Evolutionary conservation across 1,140 invertebrate species (phyloP), one percentile per base, ranked within the genome.

Genomic region (Apis dorsata): DNA sequence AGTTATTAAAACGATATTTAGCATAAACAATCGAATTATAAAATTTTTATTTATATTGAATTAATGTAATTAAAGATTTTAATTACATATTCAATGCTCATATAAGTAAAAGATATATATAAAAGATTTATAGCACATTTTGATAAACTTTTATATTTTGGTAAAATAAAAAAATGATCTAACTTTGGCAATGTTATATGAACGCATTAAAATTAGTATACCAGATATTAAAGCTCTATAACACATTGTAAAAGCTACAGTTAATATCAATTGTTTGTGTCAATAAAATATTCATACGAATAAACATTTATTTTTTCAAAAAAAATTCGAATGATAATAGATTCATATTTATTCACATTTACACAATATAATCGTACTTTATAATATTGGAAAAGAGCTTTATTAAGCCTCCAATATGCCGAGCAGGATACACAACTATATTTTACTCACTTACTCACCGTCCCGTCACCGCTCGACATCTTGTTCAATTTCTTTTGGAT

Each of bases 401-500:
- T 28, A 9, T 74, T 72, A 28, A 28, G 24, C 60, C 59, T 57
- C 55, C 66, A 76, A 80, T 80, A 55, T 76, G 65, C 24, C 51
- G 66, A 85, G 49, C 65, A 68, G 65, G 75, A 60, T 79, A 89
- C 83, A 80, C 87, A 77, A 79, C 79, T 83, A 85, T 85, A 89
- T 90, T 91, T 91, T 85, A 90, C 86, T 89, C 82, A 90, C 90
- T 91, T 90, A 97, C 97, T 95, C 95, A 98, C 98, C 93, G 96
- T 95, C 91, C 96, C 97, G 93, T 97, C 97, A 81, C 96, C 96
- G 69, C 96, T 96, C 85, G 97, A 97, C 96, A 99, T 99, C 95
- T 99, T 99, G 90, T 96, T 98, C 84, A 99, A 95, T 94, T 99
- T 98, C 94, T 98, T 98, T 93, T 98, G 98, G 93, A 99, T 98